Base-by-base conservation (phyloP, 2,888 invertebrate species). In the Cheilosia vernalis region DNA sequence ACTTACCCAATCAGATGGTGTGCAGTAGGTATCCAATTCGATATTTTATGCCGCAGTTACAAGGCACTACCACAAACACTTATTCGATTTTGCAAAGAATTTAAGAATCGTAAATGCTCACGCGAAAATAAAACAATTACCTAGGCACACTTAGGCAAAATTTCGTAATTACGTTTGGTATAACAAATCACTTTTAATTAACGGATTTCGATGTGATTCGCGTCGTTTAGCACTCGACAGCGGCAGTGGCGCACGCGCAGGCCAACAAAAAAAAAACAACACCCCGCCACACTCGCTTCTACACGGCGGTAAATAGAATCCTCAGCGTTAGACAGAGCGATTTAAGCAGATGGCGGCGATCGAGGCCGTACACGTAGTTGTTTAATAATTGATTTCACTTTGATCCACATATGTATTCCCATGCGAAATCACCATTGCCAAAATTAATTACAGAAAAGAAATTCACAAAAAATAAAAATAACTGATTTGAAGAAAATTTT, bases 271-370 rank as follows among this genome's bases (percentile, higher is more conserved):
- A 9, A 9, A 37, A 30, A 19, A 55, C 40, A 19, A 55, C 30
- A 66, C 56, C 19, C 64, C 49, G n/a, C 37, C 47, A 63, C 56
- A 56, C 33, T 17, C 66, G 37, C 64, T 15, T 27, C 7, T 9
- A 24, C 63, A 19, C 64, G 74, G 17, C 77, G 44, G 67, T 61
- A 67, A 77, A 61, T 77, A 13, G 4, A 77, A 67, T 69, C 61
- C 77, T 77, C 77, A 61, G 67, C 53, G 47, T 40, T 37, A 21
- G 51, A 69, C 77, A 67, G 77, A 77, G 77, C 40, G 40, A 78
- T 61, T 61, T 63, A 55, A 27, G 69, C 69, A 27, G 27, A 30
- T 44, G 53, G 61, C 40, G 61, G 61, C 21, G 67, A 37, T 37
- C 3, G 9, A 9, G 27, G 42, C 58, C 69, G 47, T 44, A 33